phyloP scores from a whole-genome alignment of 1,140 invertebrate species.

The Vanessa tameamea region DNA sequence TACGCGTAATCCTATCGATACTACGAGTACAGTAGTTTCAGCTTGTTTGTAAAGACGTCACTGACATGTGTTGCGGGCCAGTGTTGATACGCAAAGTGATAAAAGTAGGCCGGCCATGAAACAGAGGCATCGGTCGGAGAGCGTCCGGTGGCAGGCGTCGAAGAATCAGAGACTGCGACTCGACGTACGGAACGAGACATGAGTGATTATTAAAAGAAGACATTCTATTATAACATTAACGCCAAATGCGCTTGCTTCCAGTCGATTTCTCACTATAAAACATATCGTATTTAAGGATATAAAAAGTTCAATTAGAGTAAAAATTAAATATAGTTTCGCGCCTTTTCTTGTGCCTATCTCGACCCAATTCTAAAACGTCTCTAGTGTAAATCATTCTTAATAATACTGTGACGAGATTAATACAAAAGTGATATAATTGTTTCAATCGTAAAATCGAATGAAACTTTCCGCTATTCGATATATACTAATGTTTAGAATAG shows the following conservation, averaged over 20 bases:
- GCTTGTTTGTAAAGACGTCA: constrained; percentile 33
- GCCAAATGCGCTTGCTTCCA: constrained; percentile 79
- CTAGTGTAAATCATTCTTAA: constrained; percentile 45
- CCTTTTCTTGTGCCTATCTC: constrained; percentile 77
- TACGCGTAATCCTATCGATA: constrained; percentile 41
- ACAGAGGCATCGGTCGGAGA: constrained; percentile 66
- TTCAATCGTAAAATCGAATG: constrained; percentile 38
- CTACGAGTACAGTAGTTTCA: constrained; percentile 26
- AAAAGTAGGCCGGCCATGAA: constrained; percentile 77
- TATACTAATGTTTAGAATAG: constrained; percentile 48
- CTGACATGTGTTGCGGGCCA: constrained; percentile 51
- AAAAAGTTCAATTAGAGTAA: constrained; percentile 64
- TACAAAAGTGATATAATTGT: constrained; percentile 49
- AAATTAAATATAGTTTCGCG: constrained; percentile 64
- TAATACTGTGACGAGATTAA: constrained; percentile 66
- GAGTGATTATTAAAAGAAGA: constrained; percentile 49
- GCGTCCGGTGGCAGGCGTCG: constrained; percentile 71
- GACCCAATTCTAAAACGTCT: constrained; percentile 69
- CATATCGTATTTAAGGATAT: constrained; percentile 73
- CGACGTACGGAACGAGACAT: constrained; percentile 76
- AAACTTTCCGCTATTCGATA: constrained; percentile 36
- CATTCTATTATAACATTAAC: constrained; percentile 47
- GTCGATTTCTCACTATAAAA: constrained; percentile 65
- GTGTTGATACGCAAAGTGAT: constrained; percentile 67
- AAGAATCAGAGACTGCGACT: constrained; percentile 76